phyloP scores from a whole-genome alignment of 2,888 invertebrate genomes.

The Amaurobius ferox region DNA sequence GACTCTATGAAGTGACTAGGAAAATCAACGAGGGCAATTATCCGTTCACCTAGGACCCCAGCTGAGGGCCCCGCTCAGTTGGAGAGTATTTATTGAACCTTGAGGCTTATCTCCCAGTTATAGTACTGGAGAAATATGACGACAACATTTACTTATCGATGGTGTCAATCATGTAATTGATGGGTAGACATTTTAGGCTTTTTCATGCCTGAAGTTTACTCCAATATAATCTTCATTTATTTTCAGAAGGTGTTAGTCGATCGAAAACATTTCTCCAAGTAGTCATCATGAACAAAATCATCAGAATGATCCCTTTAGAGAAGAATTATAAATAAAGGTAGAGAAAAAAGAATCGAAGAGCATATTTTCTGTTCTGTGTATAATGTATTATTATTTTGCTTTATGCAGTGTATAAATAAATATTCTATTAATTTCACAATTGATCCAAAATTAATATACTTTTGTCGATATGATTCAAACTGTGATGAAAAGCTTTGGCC shows the following conservation, averaged over 20 bases:
- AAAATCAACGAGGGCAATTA: slow-evolving; percentile 55
- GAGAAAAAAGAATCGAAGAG: no score
- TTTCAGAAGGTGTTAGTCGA: neutral
- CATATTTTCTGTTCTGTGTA: no score
- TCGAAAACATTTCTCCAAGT: neutral
- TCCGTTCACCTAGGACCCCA: slow-evolving; percentile 25
- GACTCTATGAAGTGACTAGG: slow-evolving; percentile 26
- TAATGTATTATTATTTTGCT: no score
- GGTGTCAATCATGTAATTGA: slow-evolving; percentile 45
- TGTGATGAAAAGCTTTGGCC: no score
- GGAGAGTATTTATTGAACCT: slow-evolving; percentile 35
- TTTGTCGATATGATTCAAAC: no score
- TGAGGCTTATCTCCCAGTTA: neutral
- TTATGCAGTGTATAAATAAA: no score
- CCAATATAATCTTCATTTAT: neutral
- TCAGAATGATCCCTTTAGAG: no score
- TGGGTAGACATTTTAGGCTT: slow-evolving; percentile 1
- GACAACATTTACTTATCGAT: slow-evolving; percentile 49
- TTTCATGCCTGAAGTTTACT: neutral
- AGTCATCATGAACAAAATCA: no score
- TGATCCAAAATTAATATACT: no score
- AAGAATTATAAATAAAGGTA: no score
- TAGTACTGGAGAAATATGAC: slow-evolving; percentile 20
- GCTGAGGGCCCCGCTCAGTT: neutral
- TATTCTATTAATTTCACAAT: no score